Evolutionary conservation across 2,113 vertebrate genomes (phyloP).

Genomic region (Cottus gobio): DNA sequence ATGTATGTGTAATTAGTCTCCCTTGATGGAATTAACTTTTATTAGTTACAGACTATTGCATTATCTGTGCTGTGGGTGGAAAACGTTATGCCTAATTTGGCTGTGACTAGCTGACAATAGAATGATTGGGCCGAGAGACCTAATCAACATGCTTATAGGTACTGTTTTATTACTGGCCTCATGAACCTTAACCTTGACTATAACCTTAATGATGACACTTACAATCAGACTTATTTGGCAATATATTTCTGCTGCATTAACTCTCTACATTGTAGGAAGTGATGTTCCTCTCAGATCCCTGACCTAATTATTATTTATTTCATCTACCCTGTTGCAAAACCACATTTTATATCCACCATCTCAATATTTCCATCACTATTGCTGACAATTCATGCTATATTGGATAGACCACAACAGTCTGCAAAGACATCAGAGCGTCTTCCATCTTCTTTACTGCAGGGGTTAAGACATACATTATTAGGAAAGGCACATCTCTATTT

Average conservation of each 20-base stretch:
- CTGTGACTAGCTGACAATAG: background rate
- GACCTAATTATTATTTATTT: background rate
- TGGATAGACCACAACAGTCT: slow-evolving; percentile 23
- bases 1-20: slow-evolving; percentile 36
- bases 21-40: slow-evolving; percentile 28
- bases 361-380: slow-evolving; percentile 28
- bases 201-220: slow-evolving; percentile 20
- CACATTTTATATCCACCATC: background rate
- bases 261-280: background rate
- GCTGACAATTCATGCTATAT: slow-evolving; percentile 11
- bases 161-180: slow-evolving; percentile 40
- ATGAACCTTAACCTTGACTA: slow-evolving; percentile 34
- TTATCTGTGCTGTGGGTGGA: slow-evolving; percentile 39
- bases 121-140: slow-evolving; percentile 24
- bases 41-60: slow-evolving; percentile 34
- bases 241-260: background rate
- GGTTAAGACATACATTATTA: slow-evolving; percentile 24
- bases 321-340: slow-evolving; percentile 7
- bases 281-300: background rate
- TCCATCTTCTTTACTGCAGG: slow-evolving; percentile 8
- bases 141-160: slow-evolving; percentile 35
- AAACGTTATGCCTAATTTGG: slow-evolving; percentile 29
- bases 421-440: slow-evolving; percentile 12
- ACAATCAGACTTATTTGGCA: slow-evolving; percentile 23
- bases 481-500: slow-evolving; percentile 23